phyloP scores from a whole-genome alignment of 2,113 vertebrate species.

The Eonycteris spelaea region DNA sequence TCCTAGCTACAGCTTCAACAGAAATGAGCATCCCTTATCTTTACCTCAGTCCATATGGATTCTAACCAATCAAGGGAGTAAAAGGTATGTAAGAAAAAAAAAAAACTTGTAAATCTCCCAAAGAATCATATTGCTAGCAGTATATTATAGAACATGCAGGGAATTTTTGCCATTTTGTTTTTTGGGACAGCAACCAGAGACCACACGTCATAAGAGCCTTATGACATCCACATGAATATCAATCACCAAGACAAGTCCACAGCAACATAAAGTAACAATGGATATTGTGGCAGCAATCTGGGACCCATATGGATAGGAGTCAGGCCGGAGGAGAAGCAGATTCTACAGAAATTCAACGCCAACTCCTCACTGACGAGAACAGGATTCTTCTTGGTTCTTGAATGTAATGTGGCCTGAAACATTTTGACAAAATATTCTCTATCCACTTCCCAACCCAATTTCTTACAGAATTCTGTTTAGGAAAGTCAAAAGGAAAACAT shows the following conservation, averaged over 20 bases:
- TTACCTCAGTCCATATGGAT: neutral
- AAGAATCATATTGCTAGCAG: neutral
- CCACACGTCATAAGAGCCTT: neutral
- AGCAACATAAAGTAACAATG: neutral
- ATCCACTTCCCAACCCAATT: neutral
- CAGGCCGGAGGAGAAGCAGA: neutral
- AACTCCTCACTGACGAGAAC: neutral
- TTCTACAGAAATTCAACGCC: neutral
- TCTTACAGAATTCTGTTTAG: neutral
- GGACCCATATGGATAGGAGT: accelerated
- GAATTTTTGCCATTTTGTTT: neutral
- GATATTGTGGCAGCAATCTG: neutral
- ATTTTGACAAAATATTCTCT: conserved; percentile 2
- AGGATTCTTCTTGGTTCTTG: neutral
- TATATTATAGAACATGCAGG: neutral
- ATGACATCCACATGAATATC: neutral
- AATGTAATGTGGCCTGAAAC: neutral
- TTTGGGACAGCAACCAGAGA: neutral
- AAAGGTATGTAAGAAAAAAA: neutral
- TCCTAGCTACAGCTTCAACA: neutral
- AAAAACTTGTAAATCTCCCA: neutral
- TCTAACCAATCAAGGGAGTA: neutral
- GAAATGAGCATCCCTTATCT: neutral
- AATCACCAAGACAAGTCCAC: neutral
- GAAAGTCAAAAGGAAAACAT: neutral